phyloP scores from a whole-genome alignment of 2,113 vertebrate genomes.

The Rhagologus leucostigma region DNA sequence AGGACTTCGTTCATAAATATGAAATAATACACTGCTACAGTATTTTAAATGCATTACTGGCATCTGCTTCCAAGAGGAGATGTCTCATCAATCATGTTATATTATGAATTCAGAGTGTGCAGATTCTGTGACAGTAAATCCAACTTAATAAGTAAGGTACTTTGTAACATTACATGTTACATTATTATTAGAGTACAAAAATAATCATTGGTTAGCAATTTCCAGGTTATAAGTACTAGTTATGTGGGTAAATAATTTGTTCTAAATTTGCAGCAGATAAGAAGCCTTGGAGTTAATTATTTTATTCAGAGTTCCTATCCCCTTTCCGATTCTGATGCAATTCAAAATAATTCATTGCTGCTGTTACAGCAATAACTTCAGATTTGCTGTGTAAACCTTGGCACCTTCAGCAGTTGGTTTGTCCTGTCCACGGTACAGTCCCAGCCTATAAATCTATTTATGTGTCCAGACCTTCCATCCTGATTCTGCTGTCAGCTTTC shows the following conservation, averaged over 20 bases:
- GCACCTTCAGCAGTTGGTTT: background rate
- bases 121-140: constrained; percentile 47
- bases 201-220: constrained; percentile 43
- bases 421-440: background rate
- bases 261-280: constrained; percentile 15
- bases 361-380: background rate
- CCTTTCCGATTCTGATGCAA: background rate
- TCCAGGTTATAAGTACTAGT: background rate
- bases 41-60: constrained; percentile 50
- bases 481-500: background rate
- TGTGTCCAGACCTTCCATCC: background rate
- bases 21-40: constrained; percentile 28
- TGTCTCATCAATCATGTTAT: constrained; percentile 56
- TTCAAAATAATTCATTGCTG: background rate
- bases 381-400: background rate
- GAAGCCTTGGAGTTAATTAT: background rate
- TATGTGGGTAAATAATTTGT: constrained; percentile 25
- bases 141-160: constrained; percentile 46
- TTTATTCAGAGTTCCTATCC: background rate
- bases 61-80: constrained; percentile 52
- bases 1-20: constrained; percentile 31
- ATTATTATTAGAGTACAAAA: constrained; percentile 43
- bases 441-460: background rate
- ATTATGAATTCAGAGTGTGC: constrained; percentile 49
- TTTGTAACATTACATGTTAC: constrained; percentile 13